Base-by-base conservation (phyloP, 2,888 invertebrate species). In the Trichogramma evanescens region DNA sequence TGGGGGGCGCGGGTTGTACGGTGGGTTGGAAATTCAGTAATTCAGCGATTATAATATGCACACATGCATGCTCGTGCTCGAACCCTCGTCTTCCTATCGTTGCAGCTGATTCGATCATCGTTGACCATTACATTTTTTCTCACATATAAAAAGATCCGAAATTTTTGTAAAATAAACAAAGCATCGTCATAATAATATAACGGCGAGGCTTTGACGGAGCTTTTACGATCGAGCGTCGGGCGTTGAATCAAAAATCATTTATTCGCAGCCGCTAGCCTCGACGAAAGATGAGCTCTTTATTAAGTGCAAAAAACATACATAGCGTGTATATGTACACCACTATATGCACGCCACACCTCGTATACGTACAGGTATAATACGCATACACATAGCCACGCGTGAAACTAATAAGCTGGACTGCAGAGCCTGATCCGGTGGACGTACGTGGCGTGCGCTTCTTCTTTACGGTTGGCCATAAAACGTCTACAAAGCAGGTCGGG, bases 391-490 rank as follows among this genome's bases (percentile, higher is more conserved):
- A 26, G 26, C 26, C 26, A 2, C 26, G 63, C n/a, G 66, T 67
- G 66, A 69, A 69, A 68, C 68, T 71, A 72, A 73, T 74, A 71
- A 74, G 69, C 71, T 65, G 68, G 66, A 67, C 66, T 66, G 65
- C 52, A 54, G 67, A 69, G 67, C 67, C 66, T 64, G 64, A 62
- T 59, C 49, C 39, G 50, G 50, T 42, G 54, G 46, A 50, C 53
- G 51, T 40, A 55, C 50, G 58, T 52, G 58, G 56, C 50, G 44
- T 6, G 7, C 26, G 41, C 48, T 26, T 26, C 62, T 58, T 66
- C 70, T 75, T 74, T 74, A 74, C 73, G 71, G 70, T 26, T 26
- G 26, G 68, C 71, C 71, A 72, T 76, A 74, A 75, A 76, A 73
- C 68, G 70, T 70, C 68, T 70, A 68, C 73, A 72, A 73, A 70